Evolutionary conservation across 2,888 invertebrate species (phyloP), one percentile per base, ranked within the genome.

Genomic region (Lasioglossum leucozonium): DNA sequence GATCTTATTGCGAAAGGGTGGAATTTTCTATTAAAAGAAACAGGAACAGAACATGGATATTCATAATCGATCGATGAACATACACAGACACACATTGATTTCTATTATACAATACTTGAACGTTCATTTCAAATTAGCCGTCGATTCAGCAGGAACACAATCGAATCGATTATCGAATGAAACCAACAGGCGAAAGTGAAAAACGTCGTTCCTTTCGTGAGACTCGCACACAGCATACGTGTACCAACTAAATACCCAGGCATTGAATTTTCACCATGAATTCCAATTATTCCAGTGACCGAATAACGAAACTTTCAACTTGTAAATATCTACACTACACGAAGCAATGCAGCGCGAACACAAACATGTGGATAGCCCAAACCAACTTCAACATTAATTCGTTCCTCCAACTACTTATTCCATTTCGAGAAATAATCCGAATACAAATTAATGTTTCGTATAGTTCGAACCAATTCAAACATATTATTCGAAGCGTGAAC

Each of bases 231-330:
- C 26, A 42, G 13, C 13, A 42, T 11, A 42, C 71, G 40, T 65
- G 30, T 18, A 65, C 8, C 30, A 30, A 34, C 34, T 34, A 65
- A 8, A 18, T 30, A 34, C 10, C 18, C 34, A 34, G 18, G 16
- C 26, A 71, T 26, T 16, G 13, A 71, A 71, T 40, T 40, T 40
- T 71, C 13, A 13, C 42, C 26, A 71, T 11, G 8, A n/a, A 44
- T 18, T 37, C 40, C 30, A 11, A 71, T 78, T 74, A 26, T 67
- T 40, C 40, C 44, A 65, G 18, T 34, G n/a, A 55, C n/a, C 40
- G 18, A 72, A 73, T 51, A 44, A 34, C 16, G 42, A 47, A 69
- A 40, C 34, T 79, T 26, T 72, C 65, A 30, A 40, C 44, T 55
- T 22, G 22, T 40, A 5, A 51, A 72, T 40, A 47, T 65, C 37